Evolutionary conservation across 2,113 vertebrate species (phyloP), one percentile per base, ranked within the genome.

Genomic region (Lophotis ruficrista): DNA sequence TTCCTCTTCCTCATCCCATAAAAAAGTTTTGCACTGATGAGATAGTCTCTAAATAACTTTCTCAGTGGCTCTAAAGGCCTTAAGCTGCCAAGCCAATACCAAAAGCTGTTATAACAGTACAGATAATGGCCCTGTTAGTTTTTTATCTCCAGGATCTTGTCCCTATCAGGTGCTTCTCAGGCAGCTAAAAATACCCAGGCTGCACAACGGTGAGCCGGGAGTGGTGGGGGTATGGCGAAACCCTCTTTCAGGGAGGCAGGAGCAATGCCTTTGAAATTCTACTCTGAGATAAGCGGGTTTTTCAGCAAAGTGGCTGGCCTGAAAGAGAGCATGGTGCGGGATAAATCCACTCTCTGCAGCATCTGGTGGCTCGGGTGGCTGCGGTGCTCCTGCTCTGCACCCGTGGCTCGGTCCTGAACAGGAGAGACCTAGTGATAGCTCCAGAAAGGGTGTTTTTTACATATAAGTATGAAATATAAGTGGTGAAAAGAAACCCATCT

Each of bases 171-270:
- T 89, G 41, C 64, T 96, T 77, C 87, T 66, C 62, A 57, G 50
- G 58, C 71, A 89, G 45, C 62, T 93, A 83, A 94, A 95, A 96
- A 77, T 87, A 95, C 68, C 8, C 22, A 35, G 61, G 61, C 83
- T 56, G 75, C 48, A 31, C 53, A 68, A 33, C 0, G 0, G 43
- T 24, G 65, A 23, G 57, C 43, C 30, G 58, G 28, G 37, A 41
- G 23, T 0, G 1, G 41, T 7, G 35, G 1, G 14, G 35, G 18
- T 35, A 50, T 2, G 13, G 60, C 3, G 2, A 37, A 66, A 30
- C 47, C 69, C 35, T 62, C 37, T 57, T 78, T 66, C 30, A 78
- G 73, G 11, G 53, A 64, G 57, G 57, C 56, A 73, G 88, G 60
- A 87, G 31, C 0, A 0, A 66, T 23, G 28, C n/a, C 61, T 96